Evolutionary conservation across 2,113 vertebrate species (phyloP).

Genomic region (Tachysurus fulvidraco): DNA sequence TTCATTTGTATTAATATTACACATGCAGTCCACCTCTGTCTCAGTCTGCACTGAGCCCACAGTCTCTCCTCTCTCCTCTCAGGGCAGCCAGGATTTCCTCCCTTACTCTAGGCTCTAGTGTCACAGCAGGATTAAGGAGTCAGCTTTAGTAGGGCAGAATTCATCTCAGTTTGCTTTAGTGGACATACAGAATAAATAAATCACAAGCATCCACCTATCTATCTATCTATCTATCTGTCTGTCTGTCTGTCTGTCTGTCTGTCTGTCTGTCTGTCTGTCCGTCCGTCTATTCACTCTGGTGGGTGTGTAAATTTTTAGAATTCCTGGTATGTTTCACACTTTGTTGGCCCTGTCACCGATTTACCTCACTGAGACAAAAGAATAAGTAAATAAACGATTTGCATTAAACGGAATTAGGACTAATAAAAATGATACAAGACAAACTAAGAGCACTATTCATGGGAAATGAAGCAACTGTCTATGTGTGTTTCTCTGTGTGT

Average conservation of each 20-base stretch:
- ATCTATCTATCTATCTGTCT: no score
- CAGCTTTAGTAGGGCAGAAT: conserved; percentile 1
- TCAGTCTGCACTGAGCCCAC: neutral
- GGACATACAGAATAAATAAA: neutral
- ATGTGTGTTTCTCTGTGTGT: neutral
- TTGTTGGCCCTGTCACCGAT: neutral
- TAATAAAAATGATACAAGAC: neutral
- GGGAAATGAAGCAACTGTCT: neutral
- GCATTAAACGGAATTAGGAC: neutral
- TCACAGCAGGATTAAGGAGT: conserved; percentile 23
- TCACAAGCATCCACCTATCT: neutral
- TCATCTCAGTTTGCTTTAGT: neutral
- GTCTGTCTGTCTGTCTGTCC: no score
- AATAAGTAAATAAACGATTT: neutral
- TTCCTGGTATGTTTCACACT: conserved; percentile 32
- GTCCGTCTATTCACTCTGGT: no score
- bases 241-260: no score
- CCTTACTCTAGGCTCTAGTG: conserved; percentile 18
- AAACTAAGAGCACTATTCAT: neutral
- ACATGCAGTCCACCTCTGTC: neutral
- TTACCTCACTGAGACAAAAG: neutral
- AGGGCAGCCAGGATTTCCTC: neutral
- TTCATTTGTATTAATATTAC: neutral
- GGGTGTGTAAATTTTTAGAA: neutral
- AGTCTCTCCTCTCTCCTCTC: no score